Percentiles rank a stretch among this genome's conserved stretches.
Conservation (phyloP, 2,797 vertebrate species). For the Gastrophryne carolinensis region DNA sequence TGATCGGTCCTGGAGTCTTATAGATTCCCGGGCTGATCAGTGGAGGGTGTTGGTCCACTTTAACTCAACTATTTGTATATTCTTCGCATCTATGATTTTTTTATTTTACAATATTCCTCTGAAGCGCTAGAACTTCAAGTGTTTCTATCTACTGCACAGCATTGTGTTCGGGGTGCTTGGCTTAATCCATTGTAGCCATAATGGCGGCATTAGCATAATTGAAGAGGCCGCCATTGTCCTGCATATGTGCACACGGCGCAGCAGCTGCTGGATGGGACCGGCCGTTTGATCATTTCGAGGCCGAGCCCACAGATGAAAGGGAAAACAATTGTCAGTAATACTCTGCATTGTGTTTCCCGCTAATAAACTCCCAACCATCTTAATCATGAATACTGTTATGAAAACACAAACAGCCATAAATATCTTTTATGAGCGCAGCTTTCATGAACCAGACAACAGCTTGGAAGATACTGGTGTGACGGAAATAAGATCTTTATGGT, state of each 20-base stretch:
- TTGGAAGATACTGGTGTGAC: constrained; percentile 24
- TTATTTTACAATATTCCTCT: no score
- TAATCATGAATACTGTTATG: constrained; percentile 23
- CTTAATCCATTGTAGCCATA: constrained; percentile 11
- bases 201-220: constrained; percentile 24
- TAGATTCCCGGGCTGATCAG: no score
- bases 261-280: constrained; percentile 6
- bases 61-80: no score
- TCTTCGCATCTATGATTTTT: no score
- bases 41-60: no score
- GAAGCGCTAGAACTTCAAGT: no score
- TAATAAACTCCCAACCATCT: constrained; percentile 5
- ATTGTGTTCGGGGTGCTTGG: no score
- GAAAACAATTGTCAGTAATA: background rate
- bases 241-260: background rate
- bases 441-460: background rate
- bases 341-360: background rate
- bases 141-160: no score
- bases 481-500: background rate
- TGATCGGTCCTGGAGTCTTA: no score
- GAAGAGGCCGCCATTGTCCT: background rate
- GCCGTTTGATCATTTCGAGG: constrained; percentile 22
- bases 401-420: constrained; percentile 25
- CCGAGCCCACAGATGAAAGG: background rate
- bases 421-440: constrained; percentile 7